Conservation (phyloP, 2,113 vertebrate genomes). For the Eurystomus gularis region DNA sequence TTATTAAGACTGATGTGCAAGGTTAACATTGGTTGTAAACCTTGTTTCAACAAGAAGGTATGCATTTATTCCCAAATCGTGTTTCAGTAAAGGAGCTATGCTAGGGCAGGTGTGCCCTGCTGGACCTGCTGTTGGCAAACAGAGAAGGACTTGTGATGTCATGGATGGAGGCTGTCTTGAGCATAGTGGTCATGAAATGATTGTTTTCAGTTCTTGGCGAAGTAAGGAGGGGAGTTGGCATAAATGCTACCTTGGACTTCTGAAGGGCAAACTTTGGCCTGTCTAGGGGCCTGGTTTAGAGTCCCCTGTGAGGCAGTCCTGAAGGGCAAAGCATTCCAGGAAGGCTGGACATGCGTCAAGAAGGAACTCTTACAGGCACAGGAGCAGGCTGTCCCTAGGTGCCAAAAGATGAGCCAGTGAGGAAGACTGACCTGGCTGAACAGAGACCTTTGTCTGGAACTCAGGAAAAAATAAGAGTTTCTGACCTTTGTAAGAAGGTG, state of each 20-base stretch:
- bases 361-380: background rate
- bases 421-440: background rate
- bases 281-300: background rate
- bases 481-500: background rate
- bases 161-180: background rate
- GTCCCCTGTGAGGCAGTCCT: background rate
- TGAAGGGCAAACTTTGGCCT: background rate
- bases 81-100: background rate
- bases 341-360: background rate
- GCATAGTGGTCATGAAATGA: background rate
- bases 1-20: background rate
- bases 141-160: background rate
- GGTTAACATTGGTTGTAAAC: background rate
- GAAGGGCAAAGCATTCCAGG: background rate
- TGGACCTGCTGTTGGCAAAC: background rate
- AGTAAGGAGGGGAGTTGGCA: background rate
- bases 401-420: accelerated
- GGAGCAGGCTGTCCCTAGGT: background rate
- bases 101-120: too few relatives aligned
- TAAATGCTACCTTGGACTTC: background rate
- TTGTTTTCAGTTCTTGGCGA: background rate
- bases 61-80: background rate
- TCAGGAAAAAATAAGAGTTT: background rate
- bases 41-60: background rate
- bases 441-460: background rate